Evolutionary conservation across 2,797 vertebrate genomes (phyloP).

Genomic region (Mus caroli): DNA sequence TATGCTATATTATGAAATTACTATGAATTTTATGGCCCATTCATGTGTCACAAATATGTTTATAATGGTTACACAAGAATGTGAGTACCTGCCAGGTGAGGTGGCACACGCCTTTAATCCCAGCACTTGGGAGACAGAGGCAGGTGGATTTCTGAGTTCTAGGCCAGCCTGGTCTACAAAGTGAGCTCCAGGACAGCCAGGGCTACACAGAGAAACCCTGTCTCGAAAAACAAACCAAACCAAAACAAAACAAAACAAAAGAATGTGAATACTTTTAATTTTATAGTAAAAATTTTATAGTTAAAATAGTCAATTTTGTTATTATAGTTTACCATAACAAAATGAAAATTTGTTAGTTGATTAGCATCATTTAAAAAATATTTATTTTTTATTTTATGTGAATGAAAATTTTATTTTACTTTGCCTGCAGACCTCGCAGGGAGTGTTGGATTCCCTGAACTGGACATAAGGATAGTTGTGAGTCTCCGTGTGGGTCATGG

Average conservation of each 20-base stretch:
- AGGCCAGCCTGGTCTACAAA: no score
- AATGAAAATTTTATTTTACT: neutral
- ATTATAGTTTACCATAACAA: neutral
- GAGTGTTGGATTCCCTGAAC: neutral
- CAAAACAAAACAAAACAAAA: neutral
- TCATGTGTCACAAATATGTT: neutral
- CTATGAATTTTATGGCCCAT: neutral
- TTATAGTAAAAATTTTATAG: neutral
- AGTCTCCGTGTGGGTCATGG: neutral
- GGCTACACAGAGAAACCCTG: no score
- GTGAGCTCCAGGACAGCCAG: no score
- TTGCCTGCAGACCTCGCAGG: neutral
- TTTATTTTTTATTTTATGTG: neutral
- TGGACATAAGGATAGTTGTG: neutral
- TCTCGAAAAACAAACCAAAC: no score
- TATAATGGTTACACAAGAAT: neutral
- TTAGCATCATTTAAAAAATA: neutral
- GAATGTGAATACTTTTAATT: neutral
- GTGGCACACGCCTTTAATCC: no score
- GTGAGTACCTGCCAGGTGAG: neutral
- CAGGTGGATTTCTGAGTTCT: no score
- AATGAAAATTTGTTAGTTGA: neutral
- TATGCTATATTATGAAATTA: neutral
- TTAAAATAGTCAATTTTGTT: neutral
- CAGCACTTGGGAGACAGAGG: no score